Conservation (phyloP, 2,888 invertebrate species). For the Sabellastarte sp. region DNA sequence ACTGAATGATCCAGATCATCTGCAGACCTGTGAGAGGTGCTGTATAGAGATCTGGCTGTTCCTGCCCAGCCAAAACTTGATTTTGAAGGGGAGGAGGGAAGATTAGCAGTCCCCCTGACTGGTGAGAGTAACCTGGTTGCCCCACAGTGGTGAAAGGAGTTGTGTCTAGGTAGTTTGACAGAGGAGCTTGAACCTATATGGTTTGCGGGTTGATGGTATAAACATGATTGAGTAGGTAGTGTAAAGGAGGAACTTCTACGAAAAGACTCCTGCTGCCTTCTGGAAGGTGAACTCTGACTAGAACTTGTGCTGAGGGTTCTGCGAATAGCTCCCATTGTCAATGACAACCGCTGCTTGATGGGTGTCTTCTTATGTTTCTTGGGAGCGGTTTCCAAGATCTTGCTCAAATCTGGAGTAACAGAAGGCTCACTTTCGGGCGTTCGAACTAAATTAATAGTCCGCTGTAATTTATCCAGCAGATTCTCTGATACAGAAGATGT, state of each 20-base stretch:
- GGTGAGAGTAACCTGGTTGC: no score
- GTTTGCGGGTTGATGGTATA: no score
- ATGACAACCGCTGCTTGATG: background rate
- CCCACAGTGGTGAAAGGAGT: constrained; percentile 1
- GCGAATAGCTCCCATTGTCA: background rate
- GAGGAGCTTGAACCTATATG: background rate
- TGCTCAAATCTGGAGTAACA: background rate
- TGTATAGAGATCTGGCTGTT: background rate
- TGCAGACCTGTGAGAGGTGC: background rate
- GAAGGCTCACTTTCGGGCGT: background rate
- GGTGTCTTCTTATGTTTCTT: background rate
- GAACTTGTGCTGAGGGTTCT: background rate
- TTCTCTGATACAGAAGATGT: no score
- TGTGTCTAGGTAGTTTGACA: background rate
- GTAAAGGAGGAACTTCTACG: background rate
- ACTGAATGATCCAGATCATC: background rate
- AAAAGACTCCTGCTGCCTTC: background rate
- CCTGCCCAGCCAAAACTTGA: no score
- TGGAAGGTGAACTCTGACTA: background rate
- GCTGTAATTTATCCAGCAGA: background rate
- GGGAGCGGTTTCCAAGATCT: background rate
- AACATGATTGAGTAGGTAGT: no score
- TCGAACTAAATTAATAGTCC: background rate
- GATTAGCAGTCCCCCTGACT: no score
- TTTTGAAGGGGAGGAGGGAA: background rate